Evolutionary conservation across 2,888 invertebrate species (phyloP).

Genomic region (Frankliniella fusca): DNA sequence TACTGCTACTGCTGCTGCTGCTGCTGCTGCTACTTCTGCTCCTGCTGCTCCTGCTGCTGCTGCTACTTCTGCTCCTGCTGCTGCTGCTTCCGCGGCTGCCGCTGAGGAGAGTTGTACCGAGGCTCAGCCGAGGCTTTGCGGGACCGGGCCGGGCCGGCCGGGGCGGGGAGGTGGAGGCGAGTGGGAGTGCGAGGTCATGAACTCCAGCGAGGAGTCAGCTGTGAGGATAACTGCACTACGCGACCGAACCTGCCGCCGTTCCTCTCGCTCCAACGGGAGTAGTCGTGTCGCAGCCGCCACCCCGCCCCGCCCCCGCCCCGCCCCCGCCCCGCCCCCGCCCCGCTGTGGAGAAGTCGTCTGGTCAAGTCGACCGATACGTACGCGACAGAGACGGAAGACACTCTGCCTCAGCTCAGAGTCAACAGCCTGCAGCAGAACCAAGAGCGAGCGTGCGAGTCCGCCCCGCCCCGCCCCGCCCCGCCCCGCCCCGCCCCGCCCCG

Average conservation of each 20-base stretch:
- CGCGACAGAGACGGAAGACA: not conserved
- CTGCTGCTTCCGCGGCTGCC: no score
- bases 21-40: no score
- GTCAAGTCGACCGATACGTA: not conserved
- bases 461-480: conserved; percentile 36
- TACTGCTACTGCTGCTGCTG: no score
- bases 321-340: not conserved
- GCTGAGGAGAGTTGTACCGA: no score
- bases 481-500: conserved; percentile 40
- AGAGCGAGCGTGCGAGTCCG: not conserved
- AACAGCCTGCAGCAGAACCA: not conserved
- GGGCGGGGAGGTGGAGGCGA: not conserved
- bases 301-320: conserved; percentile 44
- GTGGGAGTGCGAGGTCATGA: conserved; percentile 2
- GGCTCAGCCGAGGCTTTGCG: not conserved
- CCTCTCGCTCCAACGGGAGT: conserved; percentile 28
- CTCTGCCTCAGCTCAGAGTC: not conserved
- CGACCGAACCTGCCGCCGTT: not conserved
- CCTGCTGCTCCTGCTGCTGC: not conserved
- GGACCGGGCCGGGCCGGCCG: not conserved
- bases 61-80: no score
- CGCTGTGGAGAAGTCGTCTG: not conserved
- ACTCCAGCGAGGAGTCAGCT: conserved; percentile 17
- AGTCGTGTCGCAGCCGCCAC: conserved; percentile 42
- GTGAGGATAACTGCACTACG: conserved; percentile 20